Evolutionary conservation across 2,113 vertebrate genomes (phyloP).

Genomic region (Anhinga anhinga): DNA sequence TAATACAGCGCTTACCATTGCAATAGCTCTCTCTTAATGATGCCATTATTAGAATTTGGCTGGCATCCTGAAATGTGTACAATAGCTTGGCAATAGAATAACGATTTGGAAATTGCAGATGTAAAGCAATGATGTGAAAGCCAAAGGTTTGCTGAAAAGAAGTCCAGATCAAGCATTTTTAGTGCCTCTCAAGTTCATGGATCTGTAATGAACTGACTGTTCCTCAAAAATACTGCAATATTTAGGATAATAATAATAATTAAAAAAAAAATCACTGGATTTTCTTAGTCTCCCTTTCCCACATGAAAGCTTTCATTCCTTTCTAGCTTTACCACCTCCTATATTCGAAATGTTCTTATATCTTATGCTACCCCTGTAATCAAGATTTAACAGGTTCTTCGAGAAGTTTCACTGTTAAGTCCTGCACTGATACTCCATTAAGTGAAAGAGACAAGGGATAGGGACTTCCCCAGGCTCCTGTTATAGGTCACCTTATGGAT

Average conservation of each 20-base stretch:
- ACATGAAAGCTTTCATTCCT: not conserved
- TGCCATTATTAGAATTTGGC: conserved; percentile 75
- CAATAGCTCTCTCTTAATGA: conserved; percentile 72
- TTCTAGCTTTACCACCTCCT: not conserved
- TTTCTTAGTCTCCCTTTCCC: not conserved
- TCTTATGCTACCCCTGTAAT: not conserved
- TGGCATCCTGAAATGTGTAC: conserved; percentile 71
- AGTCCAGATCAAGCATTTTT: conserved; percentile 54
- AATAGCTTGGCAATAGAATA: conserved; percentile 71
- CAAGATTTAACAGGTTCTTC: not conserved
- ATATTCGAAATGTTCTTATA: not conserved
- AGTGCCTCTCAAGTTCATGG: not conserved
- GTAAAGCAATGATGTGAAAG: conserved; percentile 64
- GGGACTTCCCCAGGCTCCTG: not conserved
- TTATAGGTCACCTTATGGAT: not conserved
- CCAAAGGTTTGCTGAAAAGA: conserved; percentile 66
- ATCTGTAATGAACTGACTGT: not conserved
- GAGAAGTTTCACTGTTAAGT: not conserved
- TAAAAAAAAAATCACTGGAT: not conserved
- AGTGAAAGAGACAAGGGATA: not conserved
- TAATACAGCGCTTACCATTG: conserved; percentile 68
- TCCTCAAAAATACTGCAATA: not conserved
- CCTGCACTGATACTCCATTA: not conserved
- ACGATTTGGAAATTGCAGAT: conserved; percentile 72
- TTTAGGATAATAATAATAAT: not conserved